Evolutionary conservation across 2,113 vertebrate genomes (phyloP), one percentile per base, ranked within the genome.

Genomic region (Corythaeola cristata): DNA sequence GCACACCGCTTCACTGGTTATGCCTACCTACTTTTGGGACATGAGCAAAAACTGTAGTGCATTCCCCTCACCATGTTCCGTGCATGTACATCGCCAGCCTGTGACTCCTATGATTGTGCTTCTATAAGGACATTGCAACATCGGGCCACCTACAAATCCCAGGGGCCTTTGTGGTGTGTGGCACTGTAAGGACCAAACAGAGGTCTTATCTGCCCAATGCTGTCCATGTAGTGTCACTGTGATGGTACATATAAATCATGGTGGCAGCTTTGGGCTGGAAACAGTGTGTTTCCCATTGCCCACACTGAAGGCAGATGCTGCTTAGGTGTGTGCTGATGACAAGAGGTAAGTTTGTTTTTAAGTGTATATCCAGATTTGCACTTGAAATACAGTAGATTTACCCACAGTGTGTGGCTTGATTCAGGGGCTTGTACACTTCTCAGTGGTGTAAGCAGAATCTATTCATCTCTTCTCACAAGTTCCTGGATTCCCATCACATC

Each of bases 321-420:
- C 33, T 59, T 68, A n/a, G 21, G 33, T n/a, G 39, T 30, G 32
- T 11, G 10, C 15, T 85, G 62, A 72, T 24, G 73, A 44, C 35
- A 73, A 6, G 12, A 79, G 47, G 8, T 27, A 86, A 37, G 6
- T 71, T 73, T 66, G 19, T 45, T 86, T 92, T 91, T 82, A 81
- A 69, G 44, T 28, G 13, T 23, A 53, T 35, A 35, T 23, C 22
- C 37, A 67, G 50, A 75, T 58, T 74, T 47, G 32, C 13, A 13
- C 45, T 66, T 71, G 60, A 81, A 84, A 82, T 28, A 21, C 10
- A 27, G 11, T 27, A 63, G 35, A n/a, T 45, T 6, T 13, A 45
- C 15, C 32, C 21, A 47, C 0, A 0, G 15, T 14, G 6, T 60
- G 15, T 19, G 22, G 33, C 44, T 26, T 5, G 2, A 11, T 73